These are phyloP conservation scores for Pangasius krempfi DNA, from an alignment of 2,797 vertebrate genomes.

Conservation along the genomic window DNA sequence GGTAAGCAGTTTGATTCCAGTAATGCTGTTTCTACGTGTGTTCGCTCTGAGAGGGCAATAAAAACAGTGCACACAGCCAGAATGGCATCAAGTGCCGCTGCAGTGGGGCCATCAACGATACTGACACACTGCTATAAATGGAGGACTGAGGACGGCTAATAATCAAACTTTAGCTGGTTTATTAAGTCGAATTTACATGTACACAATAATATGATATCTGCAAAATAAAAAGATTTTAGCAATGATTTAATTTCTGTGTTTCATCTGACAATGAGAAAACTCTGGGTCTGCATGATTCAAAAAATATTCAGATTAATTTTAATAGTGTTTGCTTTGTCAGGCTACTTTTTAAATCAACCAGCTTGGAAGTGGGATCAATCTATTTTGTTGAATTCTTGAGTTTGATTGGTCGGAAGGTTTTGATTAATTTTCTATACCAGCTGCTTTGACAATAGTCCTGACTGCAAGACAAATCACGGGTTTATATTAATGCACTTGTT, in stretches of 20 bases:
- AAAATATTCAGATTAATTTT: background rate
- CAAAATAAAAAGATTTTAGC: background rate
- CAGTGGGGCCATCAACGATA: slow-evolving; percentile 48
- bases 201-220: background rate
- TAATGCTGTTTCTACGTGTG: slow-evolving; percentile 73
- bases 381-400: background rate
- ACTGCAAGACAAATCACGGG: background rate
- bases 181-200: background rate
- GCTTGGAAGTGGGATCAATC: background rate
- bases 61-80: slow-evolving; percentile 62
- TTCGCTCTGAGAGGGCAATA: slow-evolving; percentile 65
- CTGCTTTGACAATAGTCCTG: background rate
- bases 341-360: background rate
- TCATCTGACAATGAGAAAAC: background rate
- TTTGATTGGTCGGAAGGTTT: background rate
- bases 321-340: background rate
- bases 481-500: background rate
- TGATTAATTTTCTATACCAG: background rate
- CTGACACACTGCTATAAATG: background rate
- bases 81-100: slow-evolving; percentile 57
- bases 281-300: background rate
- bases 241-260: background rate
- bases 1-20: slow-evolving; percentile 72
- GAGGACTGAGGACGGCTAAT: background rate
- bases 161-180: background rate